Evolutionary conservation across 1,140 invertebrate species (phyloP).

Genomic region (Bombyx mandarina): DNA sequence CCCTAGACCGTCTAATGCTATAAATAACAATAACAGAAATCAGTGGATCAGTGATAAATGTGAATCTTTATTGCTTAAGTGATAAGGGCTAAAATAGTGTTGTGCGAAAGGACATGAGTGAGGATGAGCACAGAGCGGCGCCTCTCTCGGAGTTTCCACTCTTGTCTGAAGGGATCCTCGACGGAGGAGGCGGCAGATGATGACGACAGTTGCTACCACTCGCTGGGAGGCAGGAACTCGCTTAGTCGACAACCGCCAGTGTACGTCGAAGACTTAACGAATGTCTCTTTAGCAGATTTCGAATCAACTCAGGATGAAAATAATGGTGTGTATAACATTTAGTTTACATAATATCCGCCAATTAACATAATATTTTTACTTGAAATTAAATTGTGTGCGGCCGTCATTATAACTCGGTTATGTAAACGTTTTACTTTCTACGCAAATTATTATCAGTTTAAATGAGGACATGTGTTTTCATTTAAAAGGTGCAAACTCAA

Average conservation of each 20-base stretch:
- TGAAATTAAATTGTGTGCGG: no score
- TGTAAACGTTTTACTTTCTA: constrained; percentile 1
- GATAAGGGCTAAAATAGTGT: constrained; percentile 18
- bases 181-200: constrained; percentile 71
- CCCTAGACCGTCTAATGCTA: background rate
- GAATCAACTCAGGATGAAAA: constrained; percentile 49
- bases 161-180: constrained; percentile 76
- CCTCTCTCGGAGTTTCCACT: constrained; percentile 77
- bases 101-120: constrained; percentile 63
- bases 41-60: constrained; percentile 7
- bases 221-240: constrained; percentile 53
- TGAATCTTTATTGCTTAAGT: constrained; percentile 6
- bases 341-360: no score
- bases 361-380: no score
- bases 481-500: no score
- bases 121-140: constrained; percentile 74
- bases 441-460: constrained; percentile 1
- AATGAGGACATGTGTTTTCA: constrained; percentile 2
- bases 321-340: constrained; percentile 44
- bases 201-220: constrained; percentile 61
- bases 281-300: constrained; percentile 55
- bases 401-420: background rate
- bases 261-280: constrained; percentile 56
- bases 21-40: background rate
- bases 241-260: constrained; percentile 51